Percentiles rank a stretch among this genome's conserved stretches.
phyloP scores from a whole-genome alignment of 2,113 vertebrate genomes.

The Amphilophus citrinellus region DNA sequence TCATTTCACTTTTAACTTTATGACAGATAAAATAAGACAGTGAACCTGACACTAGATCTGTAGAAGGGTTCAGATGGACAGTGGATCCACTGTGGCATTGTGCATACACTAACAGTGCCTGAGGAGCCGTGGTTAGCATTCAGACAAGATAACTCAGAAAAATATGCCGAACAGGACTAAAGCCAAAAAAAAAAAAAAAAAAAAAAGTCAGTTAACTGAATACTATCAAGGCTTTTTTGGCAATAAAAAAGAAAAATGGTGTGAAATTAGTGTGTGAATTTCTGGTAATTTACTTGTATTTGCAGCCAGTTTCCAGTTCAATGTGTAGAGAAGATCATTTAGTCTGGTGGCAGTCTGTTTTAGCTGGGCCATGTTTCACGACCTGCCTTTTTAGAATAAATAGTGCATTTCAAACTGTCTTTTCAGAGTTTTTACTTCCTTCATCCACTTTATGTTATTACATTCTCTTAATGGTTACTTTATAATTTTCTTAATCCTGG shows the following conservation, averaged over 20 bases:
- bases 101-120: background rate
- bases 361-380: background rate
- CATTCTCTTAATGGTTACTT: background rate
- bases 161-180: background rate
- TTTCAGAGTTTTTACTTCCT: background rate
- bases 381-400: background rate
- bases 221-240: background rate
- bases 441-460: background rate
- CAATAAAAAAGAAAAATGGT: background rate
- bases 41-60: constrained; percentile 40
- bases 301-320: background rate
- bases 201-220: background rate
- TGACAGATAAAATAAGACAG: constrained; percentile 33
- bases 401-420: background rate
- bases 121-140: constrained; percentile 5
- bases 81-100: constrained; percentile 18
- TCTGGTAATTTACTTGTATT: background rate
- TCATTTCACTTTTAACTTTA: constrained; percentile 22
- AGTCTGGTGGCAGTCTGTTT: background rate
- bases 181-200: background rate
- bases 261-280: background rate
- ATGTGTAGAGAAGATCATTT: background rate
- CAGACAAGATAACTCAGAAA: constrained; percentile 20
- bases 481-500: background rate
- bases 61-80: constrained; percentile 29